Evolutionary conservation across 2,888 invertebrate genomes (phyloP).

Genomic region (Napeogenes inachia): DNA sequence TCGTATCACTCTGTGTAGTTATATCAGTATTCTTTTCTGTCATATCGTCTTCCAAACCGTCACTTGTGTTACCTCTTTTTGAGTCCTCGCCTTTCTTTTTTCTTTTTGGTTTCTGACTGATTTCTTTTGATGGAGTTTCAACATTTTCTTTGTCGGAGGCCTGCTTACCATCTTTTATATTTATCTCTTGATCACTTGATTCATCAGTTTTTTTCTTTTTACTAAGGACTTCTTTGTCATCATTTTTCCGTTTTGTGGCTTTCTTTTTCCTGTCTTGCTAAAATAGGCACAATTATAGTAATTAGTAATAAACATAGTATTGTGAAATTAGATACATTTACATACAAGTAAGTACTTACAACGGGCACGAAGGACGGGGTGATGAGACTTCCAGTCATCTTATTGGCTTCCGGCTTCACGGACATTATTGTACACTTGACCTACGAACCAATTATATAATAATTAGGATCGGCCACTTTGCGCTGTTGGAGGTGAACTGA

Average conservation of each 20-base stretch:
- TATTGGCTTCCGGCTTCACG: conserved; percentile 51
- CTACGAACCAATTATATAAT: conserved; percentile 41
- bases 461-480: neutral
- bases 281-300: conserved; percentile 16
- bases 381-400: conserved; percentile 64
- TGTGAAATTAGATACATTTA: neutral
- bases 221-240: conserved; percentile 12
- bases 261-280: conserved; percentile 40
- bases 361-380: conserved; percentile 46
- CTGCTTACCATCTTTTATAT: neutral
- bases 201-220: conserved; percentile 21
- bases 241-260: conserved; percentile 28
- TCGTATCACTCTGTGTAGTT: conserved; percentile 1
- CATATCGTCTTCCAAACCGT: conserved; percentile 11
- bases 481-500: no score
- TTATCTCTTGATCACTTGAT: neutral
- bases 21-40: conserved; percentile 17
- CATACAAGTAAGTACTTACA: conserved; percentile 42
- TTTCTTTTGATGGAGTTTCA: conserved; percentile 29
- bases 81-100: conserved; percentile 24
- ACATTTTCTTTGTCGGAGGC: conserved; percentile 6
- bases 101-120: conserved; percentile 10
- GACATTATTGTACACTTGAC: conserved; percentile 69
- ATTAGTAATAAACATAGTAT: neutral
- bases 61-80: conserved; percentile 23